Percentiles rank a stretch among this genome's conserved stretches.
Conservation (phyloP, 2,888 invertebrate genomes). For the Gymnoscelis rufifasciata region DNA sequence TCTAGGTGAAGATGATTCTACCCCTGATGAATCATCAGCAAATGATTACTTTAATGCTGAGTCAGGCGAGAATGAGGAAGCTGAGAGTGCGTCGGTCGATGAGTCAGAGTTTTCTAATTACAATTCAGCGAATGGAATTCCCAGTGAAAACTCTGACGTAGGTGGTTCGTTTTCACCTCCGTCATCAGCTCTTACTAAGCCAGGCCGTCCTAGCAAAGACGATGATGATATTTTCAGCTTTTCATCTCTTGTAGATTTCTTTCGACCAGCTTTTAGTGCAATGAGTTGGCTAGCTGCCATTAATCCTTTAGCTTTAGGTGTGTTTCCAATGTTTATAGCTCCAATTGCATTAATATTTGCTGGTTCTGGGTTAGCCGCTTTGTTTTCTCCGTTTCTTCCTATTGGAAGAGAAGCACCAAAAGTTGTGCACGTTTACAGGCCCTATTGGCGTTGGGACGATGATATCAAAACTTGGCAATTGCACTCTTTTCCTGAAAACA, state of each 20-base stretch:
- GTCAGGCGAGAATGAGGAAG: constrained; percentile 47
- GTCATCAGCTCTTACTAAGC: constrained; percentile 46
- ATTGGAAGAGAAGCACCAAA: constrained; percentile 62
- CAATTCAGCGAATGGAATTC: constrained; percentile 49
- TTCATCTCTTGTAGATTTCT: constrained; percentile 62
- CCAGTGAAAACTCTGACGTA: constrained; percentile 47
- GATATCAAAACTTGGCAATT: constrained; percentile 75
- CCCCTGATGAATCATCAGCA: constrained; percentile 44
- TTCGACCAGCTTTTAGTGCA: constrained; percentile 71
- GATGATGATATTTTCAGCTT: constrained; percentile 73
- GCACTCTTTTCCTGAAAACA: constrained; percentile 56
- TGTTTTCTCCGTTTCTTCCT: constrained; percentile 82
- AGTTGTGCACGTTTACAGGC: constrained; percentile 57
- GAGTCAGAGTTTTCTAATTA: constrained; percentile 55
- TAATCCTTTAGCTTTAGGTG: constrained; percentile 79
- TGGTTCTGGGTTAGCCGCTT: constrained; percentile 80
- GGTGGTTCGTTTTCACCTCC: constrained; percentile 44
- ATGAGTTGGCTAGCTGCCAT: constrained; percentile 76
- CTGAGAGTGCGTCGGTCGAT: constrained; percentile 60
- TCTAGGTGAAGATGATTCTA: constrained; percentile 45
- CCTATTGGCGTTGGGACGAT: constrained; percentile 80
- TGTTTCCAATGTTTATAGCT: constrained; percentile 80
- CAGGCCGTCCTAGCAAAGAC: constrained; percentile 49
- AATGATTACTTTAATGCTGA: constrained; percentile 55
- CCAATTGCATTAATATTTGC: constrained; percentile 82